phyloP scores from a whole-genome alignment of 2,113 vertebrate genomes.

The Pachycephala philippinensis region DNA sequence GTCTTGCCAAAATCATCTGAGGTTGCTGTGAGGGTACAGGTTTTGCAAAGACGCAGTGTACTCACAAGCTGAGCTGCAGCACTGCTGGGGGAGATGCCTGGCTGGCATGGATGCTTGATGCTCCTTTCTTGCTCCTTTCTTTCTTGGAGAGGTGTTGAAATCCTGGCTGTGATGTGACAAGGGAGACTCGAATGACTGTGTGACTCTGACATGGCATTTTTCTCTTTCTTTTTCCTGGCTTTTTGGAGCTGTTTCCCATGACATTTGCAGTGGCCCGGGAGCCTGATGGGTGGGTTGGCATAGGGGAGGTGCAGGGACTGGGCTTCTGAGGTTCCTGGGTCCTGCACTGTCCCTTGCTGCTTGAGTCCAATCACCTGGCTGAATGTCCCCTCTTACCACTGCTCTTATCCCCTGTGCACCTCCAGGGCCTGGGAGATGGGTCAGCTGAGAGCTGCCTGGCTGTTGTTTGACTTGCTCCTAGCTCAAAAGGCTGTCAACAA shows the following conservation, averaged over 20 bases:
- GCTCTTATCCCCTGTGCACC: rapidly evolving
- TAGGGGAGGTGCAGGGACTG: not conserved
- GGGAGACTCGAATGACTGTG: rapidly evolving
- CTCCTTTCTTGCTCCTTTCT: not conserved
- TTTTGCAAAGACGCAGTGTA: not conserved
- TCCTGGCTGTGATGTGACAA: not conserved
- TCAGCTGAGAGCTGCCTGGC: not conserved
- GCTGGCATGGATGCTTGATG: not conserved
- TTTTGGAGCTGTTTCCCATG: not conserved
- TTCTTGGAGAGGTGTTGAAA: not conserved
- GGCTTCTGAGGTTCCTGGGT: not conserved
- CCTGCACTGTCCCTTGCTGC: not conserved
- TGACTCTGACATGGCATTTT: not conserved
- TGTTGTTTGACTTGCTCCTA: not conserved
- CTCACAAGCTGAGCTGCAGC: not conserved
- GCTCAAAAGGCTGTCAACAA: not conserved
- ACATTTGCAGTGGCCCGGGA: not conserved
- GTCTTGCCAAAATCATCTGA: not conserved
- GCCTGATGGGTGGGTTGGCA: rapidly evolving
- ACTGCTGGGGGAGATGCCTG: not conserved
- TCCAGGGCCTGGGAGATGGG: not conserved
- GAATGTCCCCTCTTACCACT: not conserved
- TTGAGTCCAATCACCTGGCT: rapidly evolving
- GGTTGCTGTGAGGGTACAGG: not conserved
- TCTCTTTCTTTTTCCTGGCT: not conserved